A percentile compares a stretch with the other conserved stretches of the same genome.
phyloP scores from a whole-genome alignment of 2,888 invertebrate genomes.

The Tipula helvola region DNA sequence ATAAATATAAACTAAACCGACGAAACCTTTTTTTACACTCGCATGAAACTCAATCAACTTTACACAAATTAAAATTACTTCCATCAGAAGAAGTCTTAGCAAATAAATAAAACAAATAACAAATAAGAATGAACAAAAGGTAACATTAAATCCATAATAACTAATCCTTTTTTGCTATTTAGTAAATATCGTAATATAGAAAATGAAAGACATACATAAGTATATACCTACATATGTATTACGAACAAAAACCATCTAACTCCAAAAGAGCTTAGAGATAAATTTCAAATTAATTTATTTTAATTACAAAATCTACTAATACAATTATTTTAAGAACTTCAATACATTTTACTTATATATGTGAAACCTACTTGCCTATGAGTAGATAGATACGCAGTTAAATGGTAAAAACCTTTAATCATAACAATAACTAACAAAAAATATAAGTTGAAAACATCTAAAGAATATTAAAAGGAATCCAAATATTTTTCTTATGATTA shows the following conservation, averaged over 20 bases:
- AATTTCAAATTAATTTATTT: neutral
- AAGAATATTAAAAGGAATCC: neutral
- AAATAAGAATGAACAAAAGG: neutral
- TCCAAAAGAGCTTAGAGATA: neutral
- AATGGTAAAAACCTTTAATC: neutral
- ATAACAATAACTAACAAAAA: neutral
- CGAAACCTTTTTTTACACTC: neutral
- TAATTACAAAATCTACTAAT: constrained; percentile 4
- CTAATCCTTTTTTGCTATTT: neutral
- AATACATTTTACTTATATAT: neutral
- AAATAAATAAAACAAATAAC: neutral
- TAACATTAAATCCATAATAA: constrained; percentile 4
- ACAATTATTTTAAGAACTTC: neutral
- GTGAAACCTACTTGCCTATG: neutral
- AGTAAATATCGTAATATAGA: neutral
- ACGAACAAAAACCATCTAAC: neutral
- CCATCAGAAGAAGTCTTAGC: neutral
- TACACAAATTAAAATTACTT: neutral
- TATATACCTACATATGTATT: neutral
- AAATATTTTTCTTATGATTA: neutral
- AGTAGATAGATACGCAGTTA: neutral
- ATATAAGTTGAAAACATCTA: neutral
- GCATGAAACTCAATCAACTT: neutral
- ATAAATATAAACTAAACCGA: neutral
- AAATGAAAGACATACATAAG: neutral